Percentiles rank a stretch among this genome's conserved stretches.
Evolutionary conservation across 2,113 vertebrate genomes (phyloP).

Genomic region (Cyphomyrus discorhynchus): DNA sequence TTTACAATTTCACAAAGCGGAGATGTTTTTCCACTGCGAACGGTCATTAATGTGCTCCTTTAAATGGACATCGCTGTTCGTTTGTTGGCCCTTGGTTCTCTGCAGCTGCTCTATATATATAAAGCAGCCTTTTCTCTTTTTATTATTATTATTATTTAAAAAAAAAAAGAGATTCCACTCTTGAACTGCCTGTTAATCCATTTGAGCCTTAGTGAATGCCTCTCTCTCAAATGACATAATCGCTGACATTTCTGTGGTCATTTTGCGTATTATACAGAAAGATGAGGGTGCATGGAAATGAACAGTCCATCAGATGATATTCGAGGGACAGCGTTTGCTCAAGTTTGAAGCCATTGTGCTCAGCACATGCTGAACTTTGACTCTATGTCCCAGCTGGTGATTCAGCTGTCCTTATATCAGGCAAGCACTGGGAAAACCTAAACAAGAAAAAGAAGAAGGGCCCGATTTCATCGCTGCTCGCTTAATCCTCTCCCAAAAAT

Average conservation of each 20-base stretch:
- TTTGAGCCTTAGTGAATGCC: not conserved
- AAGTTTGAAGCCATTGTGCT: constrained; percentile 6
- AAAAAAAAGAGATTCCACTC: not conserved
- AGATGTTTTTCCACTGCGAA: not conserved
- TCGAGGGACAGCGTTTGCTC: not conserved
- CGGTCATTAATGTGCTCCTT: not conserved
- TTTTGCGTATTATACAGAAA: not conserved
- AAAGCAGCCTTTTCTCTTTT: not conserved
- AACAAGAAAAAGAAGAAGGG: constrained; percentile 20
- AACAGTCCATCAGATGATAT: constrained; percentile 17
- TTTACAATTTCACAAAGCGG: not conserved
- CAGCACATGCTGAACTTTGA: not conserved
- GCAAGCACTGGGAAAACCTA: constrained; percentile 23
- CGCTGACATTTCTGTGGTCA: not conserved
- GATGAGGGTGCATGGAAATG: not conserved
- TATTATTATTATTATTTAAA: not conserved
- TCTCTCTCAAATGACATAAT: not conserved
- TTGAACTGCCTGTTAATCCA: not conserved
- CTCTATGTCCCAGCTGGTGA: not conserved
- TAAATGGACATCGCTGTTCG: not conserved
- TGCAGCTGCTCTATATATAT: not conserved
- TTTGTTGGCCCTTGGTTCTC: not conserved
- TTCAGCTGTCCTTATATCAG: constrained; percentile 28
- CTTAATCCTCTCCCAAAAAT: not conserved
- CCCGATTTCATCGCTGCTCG: not conserved